Percentiles rank a stretch among this genome's conserved stretches.
phyloP scores from a whole-genome alignment of 2,888 invertebrate species.

The Acronicta psi region DNA sequence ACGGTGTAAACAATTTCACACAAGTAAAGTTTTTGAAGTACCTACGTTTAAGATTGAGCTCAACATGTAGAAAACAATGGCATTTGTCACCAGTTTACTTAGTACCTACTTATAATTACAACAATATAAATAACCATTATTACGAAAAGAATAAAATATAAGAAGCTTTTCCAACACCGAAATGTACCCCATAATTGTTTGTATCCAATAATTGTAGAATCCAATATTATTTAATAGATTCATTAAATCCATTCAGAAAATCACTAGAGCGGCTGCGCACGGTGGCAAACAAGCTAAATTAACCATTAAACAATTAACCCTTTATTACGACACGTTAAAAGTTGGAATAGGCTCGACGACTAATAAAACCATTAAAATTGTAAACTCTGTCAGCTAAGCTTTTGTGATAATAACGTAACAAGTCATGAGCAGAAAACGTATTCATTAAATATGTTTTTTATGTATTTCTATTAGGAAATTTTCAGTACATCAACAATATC shows the following conservation, averaged over 20 bases:
- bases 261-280: neutral
- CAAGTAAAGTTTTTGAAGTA: too few relatives aligned
- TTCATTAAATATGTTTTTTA: neutral
- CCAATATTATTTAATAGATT: constrained; percentile 9
- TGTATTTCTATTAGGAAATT: too few relatives aligned
- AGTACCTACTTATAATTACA: too few relatives aligned
- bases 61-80: too few relatives aligned
- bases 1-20: too few relatives aligned
- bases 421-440: constrained; percentile 22
- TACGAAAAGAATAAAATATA: too few relatives aligned
- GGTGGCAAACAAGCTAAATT: constrained; percentile 50
- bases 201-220: neutral
- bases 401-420: constrained; percentile 27
- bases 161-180: too few relatives aligned
- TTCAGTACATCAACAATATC: too few relatives aligned
- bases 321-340: constrained; percentile 58
- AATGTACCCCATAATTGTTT: too few relatives aligned
- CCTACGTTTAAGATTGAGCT: too few relatives aligned
- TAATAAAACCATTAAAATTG: constrained; percentile 69
- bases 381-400: constrained; percentile 41
- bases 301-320: constrained; percentile 62
- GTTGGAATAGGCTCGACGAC: constrained; percentile 54
- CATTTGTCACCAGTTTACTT: too few relatives aligned
- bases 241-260: constrained; percentile 18
- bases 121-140: too few relatives aligned